Conservation (phyloP, 2,113 vertebrate species). For the Solea solea region DNA sequence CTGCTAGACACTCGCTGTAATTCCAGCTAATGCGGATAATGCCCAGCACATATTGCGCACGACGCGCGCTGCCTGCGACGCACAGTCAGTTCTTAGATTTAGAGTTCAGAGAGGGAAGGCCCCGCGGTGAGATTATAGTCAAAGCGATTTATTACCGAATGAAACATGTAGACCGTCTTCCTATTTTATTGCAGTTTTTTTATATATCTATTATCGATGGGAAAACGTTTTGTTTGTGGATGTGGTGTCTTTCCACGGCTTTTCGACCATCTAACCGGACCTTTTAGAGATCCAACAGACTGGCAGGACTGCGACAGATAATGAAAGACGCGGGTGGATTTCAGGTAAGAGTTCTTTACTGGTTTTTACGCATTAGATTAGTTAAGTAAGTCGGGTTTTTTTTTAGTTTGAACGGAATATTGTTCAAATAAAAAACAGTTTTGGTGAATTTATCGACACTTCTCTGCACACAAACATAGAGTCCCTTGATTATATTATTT, state of each 20-base stretch:
- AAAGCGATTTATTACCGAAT: conserved; percentile 23
- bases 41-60: conserved; percentile 56
- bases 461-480: too few relatives aligned
- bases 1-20: conserved; percentile 64
- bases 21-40: conserved; percentile 84
- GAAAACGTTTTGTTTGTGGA: neutral
- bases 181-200: neutral
- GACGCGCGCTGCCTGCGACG: conserved; percentile 26
- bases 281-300: conserved; percentile 36
- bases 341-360: conserved; percentile 56
- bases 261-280: neutral
- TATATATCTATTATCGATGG: neutral
- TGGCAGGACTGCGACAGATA: neutral
- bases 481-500: too few relatives aligned
- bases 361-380: neutral
- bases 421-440: too few relatives aligned
- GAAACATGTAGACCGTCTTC: conserved; percentile 27
- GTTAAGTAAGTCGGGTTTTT: too few relatives aligned
- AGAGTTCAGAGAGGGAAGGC: conserved; percentile 35
- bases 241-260: conserved; percentile 1
- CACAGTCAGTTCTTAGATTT: conserved; percentile 59
- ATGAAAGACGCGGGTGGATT: conserved; percentile 48
- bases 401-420: too few relatives aligned
- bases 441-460: too few relatives aligned
- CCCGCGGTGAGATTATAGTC: conserved; percentile 37